Evolutionary conservation across 2,113 vertebrate species (phyloP), one percentile per base, ranked within the genome.

Genomic region (Oncorhynchus nerka): DNA sequence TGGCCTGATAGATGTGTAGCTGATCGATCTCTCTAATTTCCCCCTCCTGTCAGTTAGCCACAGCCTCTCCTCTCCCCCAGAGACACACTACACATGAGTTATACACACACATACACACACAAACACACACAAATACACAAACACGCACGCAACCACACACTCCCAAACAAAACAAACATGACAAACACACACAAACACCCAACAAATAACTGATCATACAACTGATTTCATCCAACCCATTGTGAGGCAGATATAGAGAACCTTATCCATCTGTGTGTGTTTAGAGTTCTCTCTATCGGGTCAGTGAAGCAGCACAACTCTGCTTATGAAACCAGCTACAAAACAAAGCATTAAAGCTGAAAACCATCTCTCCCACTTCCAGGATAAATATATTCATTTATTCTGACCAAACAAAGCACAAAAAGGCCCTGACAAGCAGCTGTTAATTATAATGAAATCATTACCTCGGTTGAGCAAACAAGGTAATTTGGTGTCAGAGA

Each of bases 241-340:
- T 48, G 32, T 39, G 26, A 22, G n/a, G 64, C 22, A 26, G 64
- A 66, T 26, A 66, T 20, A 20, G 15, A 57, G 16, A 57, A 57
- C 64, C 64, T 26, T 9, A 24, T 66, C 55, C 55, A 28, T 19
- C 49, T 71, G 24, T 62, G 71, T 71, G 77, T 76, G 79, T 84
- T 80, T 67, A 77, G 48, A 75, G 15, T 73, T 62, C 79, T 87
- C 82, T 78, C 77, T 68, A 57, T 65, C 71, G 75, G 80, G 72
- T 76, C 75, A 79, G 72, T 55, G 22, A 74, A 73, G 81, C 75
- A 48, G 73, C 75, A 13, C 2, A 49, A 55, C 61, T 75, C 86
- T 74, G 83, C n/a, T 16, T 76, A 83, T 81, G 79, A 74, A 85
- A 82, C 73, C 67, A 70, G 79, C 73, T 79, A 76, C 65, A 75